Conservation (phyloP, 2,113 vertebrate genomes). For the Tamias sibiricus region DNA sequence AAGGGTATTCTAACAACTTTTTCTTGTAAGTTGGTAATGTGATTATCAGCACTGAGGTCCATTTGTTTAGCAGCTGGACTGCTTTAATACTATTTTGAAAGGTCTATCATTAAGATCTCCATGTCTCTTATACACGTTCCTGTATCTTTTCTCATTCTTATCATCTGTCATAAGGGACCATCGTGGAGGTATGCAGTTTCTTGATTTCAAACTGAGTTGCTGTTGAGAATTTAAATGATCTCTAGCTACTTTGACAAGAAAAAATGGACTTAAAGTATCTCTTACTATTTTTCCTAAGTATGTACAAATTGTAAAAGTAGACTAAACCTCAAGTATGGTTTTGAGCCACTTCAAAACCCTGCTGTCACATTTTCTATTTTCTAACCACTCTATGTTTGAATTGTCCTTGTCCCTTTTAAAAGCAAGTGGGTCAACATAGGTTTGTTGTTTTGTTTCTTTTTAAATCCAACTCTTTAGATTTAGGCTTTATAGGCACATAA, state of each 20-base stretch:
- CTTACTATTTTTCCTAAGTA: neutral
- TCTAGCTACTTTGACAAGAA: neutral
- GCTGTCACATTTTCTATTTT: neutral
- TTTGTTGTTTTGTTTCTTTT: neutral
- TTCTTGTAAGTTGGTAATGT: conserved; percentile 6
- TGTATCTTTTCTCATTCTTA: neutral
- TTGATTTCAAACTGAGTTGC: conserved; percentile 21
- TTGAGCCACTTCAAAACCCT: neutral
- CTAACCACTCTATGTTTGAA: neutral
- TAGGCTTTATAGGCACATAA: neutral
- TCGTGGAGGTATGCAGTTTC: neutral
- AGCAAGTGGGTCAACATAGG: neutral
- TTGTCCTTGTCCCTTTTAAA: neutral
- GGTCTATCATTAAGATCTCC: neutral
- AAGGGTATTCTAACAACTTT: conserved; percentile 17
- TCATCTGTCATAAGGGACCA: neutral
- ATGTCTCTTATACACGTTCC: neutral
- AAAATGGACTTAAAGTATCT: neutral
- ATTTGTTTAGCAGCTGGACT: neutral
- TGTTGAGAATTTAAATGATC: conserved; percentile 20
- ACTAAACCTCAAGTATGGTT: neutral
- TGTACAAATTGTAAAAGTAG: neutral
- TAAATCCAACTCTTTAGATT: neutral
- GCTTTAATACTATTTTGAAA: neutral
- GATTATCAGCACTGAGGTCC: conserved; percentile 6